Base-by-base conservation (phyloP, 2,888 invertebrate genomes). In the Hecatera dysodea region DNA sequence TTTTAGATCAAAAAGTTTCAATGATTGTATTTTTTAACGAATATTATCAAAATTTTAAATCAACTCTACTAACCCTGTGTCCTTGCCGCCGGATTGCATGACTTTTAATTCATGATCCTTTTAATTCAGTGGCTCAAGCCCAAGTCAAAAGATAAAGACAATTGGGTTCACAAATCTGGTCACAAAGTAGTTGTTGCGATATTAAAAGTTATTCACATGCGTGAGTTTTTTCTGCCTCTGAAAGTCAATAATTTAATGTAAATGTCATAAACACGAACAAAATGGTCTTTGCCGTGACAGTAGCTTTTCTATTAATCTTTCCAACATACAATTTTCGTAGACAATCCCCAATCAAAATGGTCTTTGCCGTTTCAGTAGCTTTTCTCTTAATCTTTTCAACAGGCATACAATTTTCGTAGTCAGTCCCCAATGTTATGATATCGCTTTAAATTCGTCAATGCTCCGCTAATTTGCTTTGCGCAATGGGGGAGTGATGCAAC, bases 391-490 rank as follows among this genome's bases (percentile, higher is more conserved):
- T 69, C 22, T 67, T 50, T 48, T 22, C 7, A 12, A 12, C 19
- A 63, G n/a, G 42, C 50, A 56, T 33, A 80, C 71, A 27, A 73
- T 69, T 61, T 79, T 75, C 60, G 67, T 53, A 72, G 60, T 48
- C 65, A 62, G 67, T 79, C 80, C 81, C 80, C 78, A 82, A 79
- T 78, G 79, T 79, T 78, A 83, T 79, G 71, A 88, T 89, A 90
- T 91, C 87, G 88, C 83, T 91, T 89, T 90, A 90, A 92, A 90
- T 90, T 87, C 86, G 87, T 87, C 88, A 91, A 90, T 93, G 90
- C 89, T 89, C 87, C 89, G 89, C 90, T 90, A 91, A 91, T 92
- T 92, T 86, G 80, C 73, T 83, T 78, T 77, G 76, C 75, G 78
- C 75, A 87, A 85, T 52, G 72, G 76, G 76, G 83, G 82, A 80